These are phyloP conservation scores for Acinonyx jubatus DNA, from an alignment of 2,113 vertebrate species.

Conservation along the genomic window DNA sequence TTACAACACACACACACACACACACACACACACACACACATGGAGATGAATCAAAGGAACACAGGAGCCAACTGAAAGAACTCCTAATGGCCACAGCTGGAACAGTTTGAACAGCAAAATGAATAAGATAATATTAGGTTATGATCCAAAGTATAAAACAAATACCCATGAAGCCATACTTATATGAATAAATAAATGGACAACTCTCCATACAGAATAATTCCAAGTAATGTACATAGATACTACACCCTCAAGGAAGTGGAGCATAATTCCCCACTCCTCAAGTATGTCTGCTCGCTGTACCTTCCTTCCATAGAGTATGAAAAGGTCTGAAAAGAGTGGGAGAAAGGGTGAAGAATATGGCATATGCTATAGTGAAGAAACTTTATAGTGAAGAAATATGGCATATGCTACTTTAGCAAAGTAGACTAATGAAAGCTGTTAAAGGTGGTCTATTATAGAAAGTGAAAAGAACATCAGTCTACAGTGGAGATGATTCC, in stretches of 20 bases:
- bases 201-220: background rate
- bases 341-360: background rate
- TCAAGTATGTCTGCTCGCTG: background rate
- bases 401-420: background rate
- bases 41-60: background rate
- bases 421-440: background rate
- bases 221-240: background rate
- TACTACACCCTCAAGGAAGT: background rate
- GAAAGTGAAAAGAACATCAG: background rate
- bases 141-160: background rate
- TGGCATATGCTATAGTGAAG: background rate
- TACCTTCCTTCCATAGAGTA: background rate
- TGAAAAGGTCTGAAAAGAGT: background rate
- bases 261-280: background rate
- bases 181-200: background rate
- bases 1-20: background rate
- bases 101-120: background rate
- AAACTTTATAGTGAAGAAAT: background rate
- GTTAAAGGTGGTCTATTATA: background rate
- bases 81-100: background rate
- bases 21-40: background rate
- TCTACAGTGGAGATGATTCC: background rate
- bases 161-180: background rate
- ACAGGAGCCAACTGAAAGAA: background rate
- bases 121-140: background rate